These are phyloP conservation scores for Erpobdella octoculata DNA, from an alignment of 2,888 invertebrate genomes.

Conservation along the genomic window DNA sequence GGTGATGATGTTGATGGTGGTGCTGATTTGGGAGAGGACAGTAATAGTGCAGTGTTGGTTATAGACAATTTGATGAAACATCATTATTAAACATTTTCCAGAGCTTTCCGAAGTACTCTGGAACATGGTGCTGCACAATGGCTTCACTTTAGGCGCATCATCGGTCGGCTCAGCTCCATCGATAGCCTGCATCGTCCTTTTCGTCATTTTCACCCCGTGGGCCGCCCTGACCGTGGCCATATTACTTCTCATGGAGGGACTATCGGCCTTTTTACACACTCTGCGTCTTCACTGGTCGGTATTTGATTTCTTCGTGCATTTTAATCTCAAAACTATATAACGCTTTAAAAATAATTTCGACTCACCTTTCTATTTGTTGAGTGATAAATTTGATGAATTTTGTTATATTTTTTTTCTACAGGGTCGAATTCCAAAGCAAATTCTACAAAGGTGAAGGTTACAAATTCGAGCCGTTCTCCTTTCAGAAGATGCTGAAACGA, in stretches of 20 bases:
- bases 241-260: conserved; percentile 94
- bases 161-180: conserved; percentile 60
- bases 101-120: conserved; percentile 81
- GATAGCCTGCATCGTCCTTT: conserved; percentile 61
- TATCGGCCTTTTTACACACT: conserved; percentile 97
- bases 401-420: conserved; percentile 44
- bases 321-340: too few species aligned
- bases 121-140: conserved; percentile 68
- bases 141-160: conserved; percentile 61
- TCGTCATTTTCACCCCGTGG: conserved; percentile 84
- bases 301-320: too few species aligned
- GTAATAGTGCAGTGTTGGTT: neutral
- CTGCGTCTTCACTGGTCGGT: conserved; percentile 86
- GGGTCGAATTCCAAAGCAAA: conserved; percentile 98
- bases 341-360: too few species aligned
- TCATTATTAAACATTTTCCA: conserved; percentile 50
- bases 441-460: conserved; percentile 88
- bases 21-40: neutral
- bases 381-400: too few species aligned
- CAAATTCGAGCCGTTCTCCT: conserved; percentile 86
- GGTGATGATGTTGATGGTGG: neutral
- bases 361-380: too few species aligned
- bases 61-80: neutral
- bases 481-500: conserved; percentile 58
- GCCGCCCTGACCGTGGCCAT: conserved; percentile 84